These are phyloP conservation scores for Triops cancriformis DNA, from an alignment of 1,140 invertebrate genomes.

Conservation along the genomic window DNA sequence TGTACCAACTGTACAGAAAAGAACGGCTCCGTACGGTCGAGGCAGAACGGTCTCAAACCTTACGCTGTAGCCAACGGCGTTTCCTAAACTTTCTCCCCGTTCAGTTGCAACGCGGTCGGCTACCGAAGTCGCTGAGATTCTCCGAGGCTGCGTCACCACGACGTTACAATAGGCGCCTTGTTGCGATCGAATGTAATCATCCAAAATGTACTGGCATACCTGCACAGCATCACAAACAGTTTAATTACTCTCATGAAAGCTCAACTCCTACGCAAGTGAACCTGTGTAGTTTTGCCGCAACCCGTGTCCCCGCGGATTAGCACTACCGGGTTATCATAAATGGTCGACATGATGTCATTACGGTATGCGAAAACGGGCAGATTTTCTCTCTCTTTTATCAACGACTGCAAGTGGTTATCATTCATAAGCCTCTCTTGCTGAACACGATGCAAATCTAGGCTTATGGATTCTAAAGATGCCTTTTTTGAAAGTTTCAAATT, in stretches of 20 bases:
- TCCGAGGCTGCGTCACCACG: slow-evolving; percentile 84
- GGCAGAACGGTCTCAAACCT: slow-evolving; percentile 83
- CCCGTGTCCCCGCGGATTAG: slow-evolving; percentile 89
- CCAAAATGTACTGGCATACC: slow-evolving; percentile 92
- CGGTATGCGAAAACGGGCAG: slow-evolving; percentile 69
- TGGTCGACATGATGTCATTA: slow-evolving; percentile 65
- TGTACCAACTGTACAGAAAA: slow-evolving; percentile 87
- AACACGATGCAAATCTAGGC: slow-evolving; percentile 58
- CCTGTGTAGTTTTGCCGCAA: slow-evolving; percentile 70
- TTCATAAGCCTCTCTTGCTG: slow-evolving; percentile 55
- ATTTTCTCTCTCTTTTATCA: slow-evolving; percentile 54
- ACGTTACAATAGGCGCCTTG: slow-evolving; percentile 76
- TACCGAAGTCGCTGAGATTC: slow-evolving; percentile 90
- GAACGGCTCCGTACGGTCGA: slow-evolving; percentile 78
- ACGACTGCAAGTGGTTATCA: slow-evolving; percentile 50
- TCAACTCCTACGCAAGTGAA: slow-evolving; percentile 30
- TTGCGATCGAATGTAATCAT: slow-evolving; percentile 81
- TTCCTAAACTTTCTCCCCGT: slow-evolving; percentile 73
- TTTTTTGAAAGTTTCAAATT: slow-evolving; percentile 33
- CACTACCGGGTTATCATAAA: slow-evolving; percentile 76
- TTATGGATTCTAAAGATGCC: slow-evolving; percentile 69
- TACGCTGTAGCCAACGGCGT: slow-evolving; percentile 67
- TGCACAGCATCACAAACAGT: slow-evolving; percentile 38
- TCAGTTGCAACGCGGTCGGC: slow-evolving; percentile 82
- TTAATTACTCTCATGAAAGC: not conserved